These are phyloP conservation scores for Galeruca laticollis DNA, from an alignment of 2,888 invertebrate species.

Conservation along the genomic window DNA sequence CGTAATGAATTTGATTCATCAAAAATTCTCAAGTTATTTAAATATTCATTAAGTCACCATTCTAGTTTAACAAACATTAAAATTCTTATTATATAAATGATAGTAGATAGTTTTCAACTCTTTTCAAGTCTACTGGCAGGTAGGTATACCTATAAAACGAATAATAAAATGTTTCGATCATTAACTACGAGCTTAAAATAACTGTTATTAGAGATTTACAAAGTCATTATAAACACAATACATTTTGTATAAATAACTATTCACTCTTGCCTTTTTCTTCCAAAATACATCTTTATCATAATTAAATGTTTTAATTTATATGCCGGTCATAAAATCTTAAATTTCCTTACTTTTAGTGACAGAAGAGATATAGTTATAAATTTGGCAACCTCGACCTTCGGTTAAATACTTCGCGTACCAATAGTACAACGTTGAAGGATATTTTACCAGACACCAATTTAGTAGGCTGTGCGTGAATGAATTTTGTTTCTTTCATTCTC, in stretches of 20 bases:
- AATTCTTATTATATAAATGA: background rate
- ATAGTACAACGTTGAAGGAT: conserved; percentile 49
- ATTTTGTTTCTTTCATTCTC: conserved; percentile 48
- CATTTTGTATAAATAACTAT: too few relatives aligned
- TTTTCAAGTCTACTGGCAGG: background rate
- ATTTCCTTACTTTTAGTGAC: background rate
- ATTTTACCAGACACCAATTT: conserved; percentile 52
- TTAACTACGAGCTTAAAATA: background rate
- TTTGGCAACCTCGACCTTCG: conserved; percentile 5
- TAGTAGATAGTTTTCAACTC: background rate
- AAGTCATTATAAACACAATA: background rate
- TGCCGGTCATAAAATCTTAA: background rate
- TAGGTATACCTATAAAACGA: too few relatives aligned
- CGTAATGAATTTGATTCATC: conserved; percentile 8
- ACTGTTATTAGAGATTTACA: background rate
- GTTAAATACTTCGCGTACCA: conserved; percentile 51
- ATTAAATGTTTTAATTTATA: too few relatives aligned
- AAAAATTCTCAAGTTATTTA: conserved; percentile 5
- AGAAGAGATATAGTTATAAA: background rate
- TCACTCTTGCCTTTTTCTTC: too few relatives aligned
- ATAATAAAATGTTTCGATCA: background rate
- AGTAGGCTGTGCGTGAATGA: conserved; percentile 54
- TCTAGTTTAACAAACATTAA: conserved; percentile 7
- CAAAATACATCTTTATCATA: too few relatives aligned
- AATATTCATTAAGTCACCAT: conserved; percentile 10